Base-by-base conservation (phyloP, 1,140 invertebrate genomes). In the Pseudomyrmex pallidus region DNA sequence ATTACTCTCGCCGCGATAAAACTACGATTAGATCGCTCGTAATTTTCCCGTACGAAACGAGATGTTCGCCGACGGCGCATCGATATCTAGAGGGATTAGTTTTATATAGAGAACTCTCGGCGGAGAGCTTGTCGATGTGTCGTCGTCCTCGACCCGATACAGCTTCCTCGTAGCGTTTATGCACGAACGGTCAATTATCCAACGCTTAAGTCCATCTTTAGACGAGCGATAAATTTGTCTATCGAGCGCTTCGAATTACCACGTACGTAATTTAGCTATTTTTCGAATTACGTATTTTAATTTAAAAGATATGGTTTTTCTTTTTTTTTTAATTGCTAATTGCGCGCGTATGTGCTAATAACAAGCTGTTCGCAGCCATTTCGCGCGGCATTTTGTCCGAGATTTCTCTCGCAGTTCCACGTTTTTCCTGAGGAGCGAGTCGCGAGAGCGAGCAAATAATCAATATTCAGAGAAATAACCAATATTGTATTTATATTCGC, bases 11-110 rank as follows among this genome's bases (percentile, higher is more conserved):
- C 5, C 20, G 54, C n/a, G 66, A 72, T 80, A 80, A 80, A 80
- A 22, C 3, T 44, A 35, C 66, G 66, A 80, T 80, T 72, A 80
- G 76, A 80, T 72, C 56, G 76, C 66, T 72, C 44, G 46, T 80
- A 72, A 80, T 80, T 80, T 62, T 72, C 57, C 46, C n/a, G 44
- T 10, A 59, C 76, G 56, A 72, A 80, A 72, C 54, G 76, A 70
- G 20, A 9, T 52, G 50, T 25, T 50, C 22, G 67, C 13, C 5
- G 10, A 46, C 20, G 20, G 20, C 20, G 15, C 22, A 35, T 20
- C 54, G 20, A 72, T 72, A 80, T 61, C 66, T 61, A 50, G 61
- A 50, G 56, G 54, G 44, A 59, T 70, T 70, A 78, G 44, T 78
- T 78, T 78, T 70, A 52, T 12, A 48, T 35, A 22, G 52, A 57